phyloP scores from a whole-genome alignment of 1,140 invertebrate genomes.

The Drosophila grimshawi region DNA sequence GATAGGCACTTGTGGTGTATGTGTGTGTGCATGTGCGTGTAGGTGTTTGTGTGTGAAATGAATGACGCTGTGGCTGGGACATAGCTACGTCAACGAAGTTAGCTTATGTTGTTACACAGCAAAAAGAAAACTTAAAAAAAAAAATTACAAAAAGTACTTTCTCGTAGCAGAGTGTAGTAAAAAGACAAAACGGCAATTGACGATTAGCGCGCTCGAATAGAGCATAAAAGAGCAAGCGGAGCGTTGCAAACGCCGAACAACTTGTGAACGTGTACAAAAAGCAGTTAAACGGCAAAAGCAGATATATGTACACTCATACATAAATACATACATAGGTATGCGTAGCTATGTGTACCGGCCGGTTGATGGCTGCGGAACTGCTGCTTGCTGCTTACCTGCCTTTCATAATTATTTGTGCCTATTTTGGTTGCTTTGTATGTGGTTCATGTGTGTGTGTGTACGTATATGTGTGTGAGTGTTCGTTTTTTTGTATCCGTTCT shows the following conservation, averaged over 20 bases:
- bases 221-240: slow-evolving; percentile 52
- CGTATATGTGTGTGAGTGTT: slow-evolving; percentile 14
- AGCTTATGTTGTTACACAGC: slow-evolving; percentile 66
- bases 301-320: slow-evolving; percentile 22
- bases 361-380: slow-evolving; percentile 47
- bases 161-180: slow-evolving; percentile 51
- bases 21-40: slow-evolving; percentile 14
- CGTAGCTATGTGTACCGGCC: slow-evolving; percentile 65
- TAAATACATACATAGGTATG: slow-evolving; percentile 34
- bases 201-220: slow-evolving; percentile 34
- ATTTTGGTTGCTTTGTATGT: slow-evolving; percentile 57
- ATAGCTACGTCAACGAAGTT: slow-evolving; percentile 56
- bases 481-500: slow-evolving; percentile 42
- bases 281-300: slow-evolving; percentile 66
- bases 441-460: slow-evolving; percentile 21
- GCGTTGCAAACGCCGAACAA: slow-evolving; percentile 66
- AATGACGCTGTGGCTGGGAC: slow-evolving; percentile 70
- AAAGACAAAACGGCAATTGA: slow-evolving; percentile 46
- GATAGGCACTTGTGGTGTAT: slow-evolving; percentile 48
- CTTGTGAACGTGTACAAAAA: slow-evolving; percentile 80
- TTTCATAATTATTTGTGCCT: slow-evolving; percentile 78
- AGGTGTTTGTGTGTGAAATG: slow-evolving; percentile 35
- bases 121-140: slow-evolving; percentile 66
- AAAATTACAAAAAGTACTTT: slow-evolving; percentile 46
- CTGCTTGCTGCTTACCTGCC: slow-evolving; percentile 56